These are phyloP conservation scores for Perca flavescens DNA, from an alignment of 2,113 vertebrate species.

Conservation along the genomic window DNA sequence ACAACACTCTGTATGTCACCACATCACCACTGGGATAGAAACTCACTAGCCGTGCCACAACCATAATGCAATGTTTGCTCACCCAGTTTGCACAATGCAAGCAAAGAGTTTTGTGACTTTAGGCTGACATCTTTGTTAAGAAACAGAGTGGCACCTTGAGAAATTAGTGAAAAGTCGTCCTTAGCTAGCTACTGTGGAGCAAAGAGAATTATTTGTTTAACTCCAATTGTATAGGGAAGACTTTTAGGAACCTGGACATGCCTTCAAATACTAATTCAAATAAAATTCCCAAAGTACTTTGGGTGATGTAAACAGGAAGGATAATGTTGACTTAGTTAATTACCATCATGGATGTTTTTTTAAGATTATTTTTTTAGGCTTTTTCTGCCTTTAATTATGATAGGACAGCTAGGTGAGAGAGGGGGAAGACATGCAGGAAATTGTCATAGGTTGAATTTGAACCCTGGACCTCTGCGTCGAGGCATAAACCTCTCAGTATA, in stretches of 20 bases:
- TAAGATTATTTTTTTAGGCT: no score
- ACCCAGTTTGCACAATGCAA: constrained; percentile 13
- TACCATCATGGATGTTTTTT: neutral
- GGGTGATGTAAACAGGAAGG: neutral
- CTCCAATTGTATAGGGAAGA: neutral
- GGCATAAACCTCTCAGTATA: no score
- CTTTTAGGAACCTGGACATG: neutral
- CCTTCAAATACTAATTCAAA: neutral
- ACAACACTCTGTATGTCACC: constrained; percentile 36
- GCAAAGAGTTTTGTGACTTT: constrained; percentile 19
- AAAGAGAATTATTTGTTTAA: neutral
- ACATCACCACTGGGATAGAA: constrained; percentile 30
- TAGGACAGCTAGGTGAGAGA: no score
- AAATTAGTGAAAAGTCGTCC: constrained; percentile 13
- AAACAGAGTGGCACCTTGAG: constrained; percentile 15
- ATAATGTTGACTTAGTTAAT: neutral
- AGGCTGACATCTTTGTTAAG: neutral
- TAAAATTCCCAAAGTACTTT: neutral
- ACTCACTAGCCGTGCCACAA: neutral
- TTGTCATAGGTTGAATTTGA: no score
- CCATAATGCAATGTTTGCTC: constrained; percentile 43
- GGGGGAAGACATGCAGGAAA: no score
- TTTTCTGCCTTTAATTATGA: no score
- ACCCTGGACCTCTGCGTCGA: no score
- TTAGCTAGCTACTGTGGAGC: neutral